phyloP scores from a whole-genome alignment of 2,797 vertebrate species.

The Pseudomugil tenellus region DNA sequence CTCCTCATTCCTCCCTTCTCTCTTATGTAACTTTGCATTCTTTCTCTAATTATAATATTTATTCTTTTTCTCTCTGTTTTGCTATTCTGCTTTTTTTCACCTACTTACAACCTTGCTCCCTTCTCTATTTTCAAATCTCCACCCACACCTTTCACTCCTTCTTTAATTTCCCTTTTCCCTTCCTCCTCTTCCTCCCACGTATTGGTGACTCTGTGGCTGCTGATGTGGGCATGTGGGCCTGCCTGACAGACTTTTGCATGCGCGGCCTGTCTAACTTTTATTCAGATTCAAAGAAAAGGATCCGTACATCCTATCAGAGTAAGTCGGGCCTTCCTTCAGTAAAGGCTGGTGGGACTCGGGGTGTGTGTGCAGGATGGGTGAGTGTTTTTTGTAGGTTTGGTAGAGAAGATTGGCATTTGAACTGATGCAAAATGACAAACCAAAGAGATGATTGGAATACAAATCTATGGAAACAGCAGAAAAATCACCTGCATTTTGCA shows the following conservation, averaged over 20 bases:
- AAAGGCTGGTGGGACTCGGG: conserved; percentile 51
- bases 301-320: conserved; percentile 99
- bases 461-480: background rate
- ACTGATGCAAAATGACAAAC: conserved; percentile 40
- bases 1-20: conserved; percentile 73
- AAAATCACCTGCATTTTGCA: conserved; percentile 11
- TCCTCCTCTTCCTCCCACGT: conserved; percentile 81
- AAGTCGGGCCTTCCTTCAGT: conserved; percentile 84
- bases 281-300: conserved; percentile 99
- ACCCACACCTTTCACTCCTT: conserved; percentile 11
- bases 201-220: conserved; percentile 85
- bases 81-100: background rate
- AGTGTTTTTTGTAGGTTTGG: conserved; percentile 30
- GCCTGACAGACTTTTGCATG: conserved; percentile 99
- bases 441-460: conserved; percentile 62
- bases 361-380: conserved; percentile 22
- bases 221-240: conserved; percentile 92
- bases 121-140: conserved; percentile 18
- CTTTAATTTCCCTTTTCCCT: conserved; percentile 1
- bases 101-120: conserved; percentile 8
- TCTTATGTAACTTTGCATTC: background rate
- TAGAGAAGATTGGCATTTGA: conserved; percentile 14
- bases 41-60: background rate
- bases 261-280: conserved; percentile 99
- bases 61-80: conserved; percentile 16